These are phyloP conservation scores for Ifrita kowaldi DNA, from an alignment of 2,113 vertebrate genomes.

Conservation along the genomic window DNA sequence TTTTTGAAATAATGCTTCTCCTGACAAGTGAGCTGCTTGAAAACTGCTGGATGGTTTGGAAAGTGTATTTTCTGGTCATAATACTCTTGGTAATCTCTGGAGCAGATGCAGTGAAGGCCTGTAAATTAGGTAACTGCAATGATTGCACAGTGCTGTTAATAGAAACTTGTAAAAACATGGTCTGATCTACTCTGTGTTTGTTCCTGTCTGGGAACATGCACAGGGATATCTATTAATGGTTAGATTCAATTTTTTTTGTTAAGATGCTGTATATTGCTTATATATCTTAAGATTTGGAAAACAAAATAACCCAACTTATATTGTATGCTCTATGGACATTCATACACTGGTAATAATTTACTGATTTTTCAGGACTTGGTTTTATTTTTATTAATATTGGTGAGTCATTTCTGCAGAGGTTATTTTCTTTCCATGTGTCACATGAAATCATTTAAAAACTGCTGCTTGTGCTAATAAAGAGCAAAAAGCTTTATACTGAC, in stretches of 20 bases:
- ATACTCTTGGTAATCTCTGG: neutral
- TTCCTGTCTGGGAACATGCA: neutral
- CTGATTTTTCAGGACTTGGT: neutral
- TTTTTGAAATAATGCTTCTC: neutral
- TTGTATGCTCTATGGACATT: neutral
- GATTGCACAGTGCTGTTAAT: neutral
- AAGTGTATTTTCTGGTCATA: neutral
- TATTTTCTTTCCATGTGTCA: neutral
- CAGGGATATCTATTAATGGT: neutral
- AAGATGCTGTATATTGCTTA: neutral
- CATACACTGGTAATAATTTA: neutral
- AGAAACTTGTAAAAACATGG: neutral
- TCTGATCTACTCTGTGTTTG: neutral
- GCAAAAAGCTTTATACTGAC: neutral
- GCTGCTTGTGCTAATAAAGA: neutral
- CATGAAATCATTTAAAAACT: neutral
- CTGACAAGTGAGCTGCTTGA: neutral
- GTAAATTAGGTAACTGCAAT: neutral
- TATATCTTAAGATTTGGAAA: neutral
- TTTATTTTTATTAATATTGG: neutral
- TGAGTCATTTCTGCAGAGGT: neutral
- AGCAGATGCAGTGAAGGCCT: neutral
- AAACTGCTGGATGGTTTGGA: neutral
- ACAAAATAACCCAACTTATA: fast-evolving
- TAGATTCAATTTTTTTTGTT: neutral